Evolutionary conservation across 2,888 invertebrate genomes (phyloP), one percentile per base, ranked within the genome.

Genomic region (Ennomos erosarius): DNA sequence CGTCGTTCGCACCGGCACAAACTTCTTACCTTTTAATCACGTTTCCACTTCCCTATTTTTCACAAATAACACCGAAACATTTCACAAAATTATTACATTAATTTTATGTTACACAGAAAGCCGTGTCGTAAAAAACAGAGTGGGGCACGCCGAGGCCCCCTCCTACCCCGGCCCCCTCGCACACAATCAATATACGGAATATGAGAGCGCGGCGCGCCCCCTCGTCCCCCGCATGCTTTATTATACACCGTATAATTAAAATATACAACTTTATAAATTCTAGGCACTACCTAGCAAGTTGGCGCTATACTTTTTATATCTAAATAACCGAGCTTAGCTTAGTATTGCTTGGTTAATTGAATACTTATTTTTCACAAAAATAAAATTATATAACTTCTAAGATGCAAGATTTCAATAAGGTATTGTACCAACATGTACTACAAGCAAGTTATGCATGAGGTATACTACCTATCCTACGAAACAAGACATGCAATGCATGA

Each of bases 101-200:
- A 91, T 90, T 60, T 60, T 90, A 92, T 91, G 92, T 92, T 92
- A 91, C 91, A 92, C 92, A 91, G 91, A 92, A 92, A 92, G 92
- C 92, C 90, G 92, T 92, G 92, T 92, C 92, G 92, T 92, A 92
- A 93, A 92, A 93, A 88, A 92, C 91, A 91, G 92, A 92, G 92
- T 91, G 92, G 92, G 92, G 92, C 91, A 92, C 91, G 92, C 91
- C 88, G 89, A 90, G 86, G 90, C 92, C 91, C 92, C 91, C 91
- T 88, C 90, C 87, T 87, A 80, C 85, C 90, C 89, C 89, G 86
- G 87, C 90, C 90, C 90, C 92, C 91, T 90, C 92, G 91, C 91
- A 88, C 92, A 90, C 92, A 92, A 92, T 92, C 92, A 92, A 92
- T 92, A 92, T 92, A 92, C 92, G 91, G 92, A 91, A 91, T 91